These are phyloP conservation scores for Parapristionchus giblindavisi DNA, from an alignment of 2,888 invertebrate species.

Conservation along the genomic window DNA sequence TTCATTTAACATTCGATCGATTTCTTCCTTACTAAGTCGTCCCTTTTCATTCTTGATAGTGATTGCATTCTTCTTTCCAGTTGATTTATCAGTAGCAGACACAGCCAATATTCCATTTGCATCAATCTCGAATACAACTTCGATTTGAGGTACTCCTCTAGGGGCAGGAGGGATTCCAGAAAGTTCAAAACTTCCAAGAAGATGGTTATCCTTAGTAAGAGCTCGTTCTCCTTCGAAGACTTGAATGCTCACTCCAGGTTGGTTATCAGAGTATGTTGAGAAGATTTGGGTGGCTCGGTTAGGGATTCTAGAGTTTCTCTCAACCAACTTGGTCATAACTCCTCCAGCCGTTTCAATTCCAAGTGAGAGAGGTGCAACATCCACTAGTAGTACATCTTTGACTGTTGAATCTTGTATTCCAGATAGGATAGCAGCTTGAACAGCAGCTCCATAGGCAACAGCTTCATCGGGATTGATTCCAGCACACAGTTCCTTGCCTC, in stretches of 20 bases:
- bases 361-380: conserved; percentile 88
- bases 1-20: conserved; percentile 85
- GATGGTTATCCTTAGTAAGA: conserved; percentile 72
- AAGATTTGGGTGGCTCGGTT: conserved; percentile 73
- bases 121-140: conserved; percentile 71
- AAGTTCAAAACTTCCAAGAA: conserved; percentile 71
- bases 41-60: conserved; percentile 75
- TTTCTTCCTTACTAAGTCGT: conserved; percentile 89
- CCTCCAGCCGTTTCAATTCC: conserved; percentile 91
- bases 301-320: conserved; percentile 74
- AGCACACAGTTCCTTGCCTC: conserved; percentile 78
- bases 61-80: conserved; percentile 64
- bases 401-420: conserved; percentile 73
- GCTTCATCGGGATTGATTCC: conserved; percentile 94
- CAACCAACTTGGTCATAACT: conserved; percentile 89
- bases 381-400: conserved; percentile 79
- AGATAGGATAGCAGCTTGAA: conserved; percentile 81
- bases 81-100: conserved; percentile 64
- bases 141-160: conserved; percentile 74
- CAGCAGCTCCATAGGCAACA: conserved; percentile 96
- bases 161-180: conserved; percentile 69
- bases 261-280: conserved; percentile 91
- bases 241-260: conserved; percentile 86
- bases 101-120: conserved; percentile 70
- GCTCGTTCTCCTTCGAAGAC: conserved; percentile 76